Evolutionary conservation across 2,888 invertebrate species (phyloP).

Genomic region (Papilio gigon): DNA sequence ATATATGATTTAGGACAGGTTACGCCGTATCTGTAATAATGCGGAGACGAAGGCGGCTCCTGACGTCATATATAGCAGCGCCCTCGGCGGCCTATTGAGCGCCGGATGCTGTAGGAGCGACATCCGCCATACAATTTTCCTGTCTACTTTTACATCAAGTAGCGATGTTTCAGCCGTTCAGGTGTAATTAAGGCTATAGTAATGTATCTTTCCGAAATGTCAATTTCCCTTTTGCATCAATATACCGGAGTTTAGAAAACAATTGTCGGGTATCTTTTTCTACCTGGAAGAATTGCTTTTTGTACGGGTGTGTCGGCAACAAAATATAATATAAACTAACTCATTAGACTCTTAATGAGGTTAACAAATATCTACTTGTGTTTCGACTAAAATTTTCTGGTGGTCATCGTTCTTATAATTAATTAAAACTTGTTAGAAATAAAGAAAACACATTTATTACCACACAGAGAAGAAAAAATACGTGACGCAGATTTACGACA

Average conservation of each 20-base stretch:
- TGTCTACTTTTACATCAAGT: conserved; percentile 6
- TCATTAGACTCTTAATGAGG: too few species aligned
- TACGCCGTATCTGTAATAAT: background rate
- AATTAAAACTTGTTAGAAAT: too few species aligned
- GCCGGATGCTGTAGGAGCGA: conserved; percentile 18
- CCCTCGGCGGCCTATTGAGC: conserved; percentile 16
- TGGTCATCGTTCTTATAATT: background rate
- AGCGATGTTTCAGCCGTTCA: background rate
- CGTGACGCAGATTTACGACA: too few species aligned
- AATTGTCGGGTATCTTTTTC: too few species aligned
- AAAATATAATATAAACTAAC: background rate
- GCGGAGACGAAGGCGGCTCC: conserved; percentile 14
- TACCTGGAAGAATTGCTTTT: too few species aligned
- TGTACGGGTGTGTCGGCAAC: background rate
- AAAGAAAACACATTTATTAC: too few species aligned
- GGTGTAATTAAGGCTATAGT: background rate
- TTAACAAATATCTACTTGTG: background rate
- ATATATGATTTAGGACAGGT: too few species aligned
- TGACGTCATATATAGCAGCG: background rate
- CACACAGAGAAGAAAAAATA: too few species aligned
- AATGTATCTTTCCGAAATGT: background rate
- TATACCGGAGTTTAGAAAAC: too few species aligned
- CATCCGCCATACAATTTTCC: conserved; percentile 18
- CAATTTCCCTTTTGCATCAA: too few species aligned
- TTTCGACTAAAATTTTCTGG: background rate